phyloP scores from a whole-genome alignment of 2,113 vertebrate genomes.

The Trachemys scripta region DNA sequence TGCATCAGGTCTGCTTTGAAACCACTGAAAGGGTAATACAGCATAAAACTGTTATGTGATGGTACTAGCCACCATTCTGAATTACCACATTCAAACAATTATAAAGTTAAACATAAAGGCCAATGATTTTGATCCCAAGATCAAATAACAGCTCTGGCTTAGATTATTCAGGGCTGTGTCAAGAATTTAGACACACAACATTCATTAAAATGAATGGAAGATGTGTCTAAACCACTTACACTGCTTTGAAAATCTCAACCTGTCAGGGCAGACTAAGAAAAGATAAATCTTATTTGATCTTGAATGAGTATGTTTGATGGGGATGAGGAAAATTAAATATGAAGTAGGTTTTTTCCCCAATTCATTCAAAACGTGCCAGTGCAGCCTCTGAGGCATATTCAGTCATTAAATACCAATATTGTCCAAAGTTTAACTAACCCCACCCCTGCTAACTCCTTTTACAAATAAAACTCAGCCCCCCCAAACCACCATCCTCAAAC shows the following conservation, averaged over 20 bases:
- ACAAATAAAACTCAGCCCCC: not conserved
- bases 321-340: not conserved
- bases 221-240: not conserved
- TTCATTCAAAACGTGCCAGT: not conserved
- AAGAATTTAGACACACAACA: not conserved
- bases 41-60: not conserved
- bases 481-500: not conserved
- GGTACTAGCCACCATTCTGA: not conserved
- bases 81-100: not conserved
- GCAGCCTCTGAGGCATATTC: not conserved
- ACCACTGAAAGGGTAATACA: not conserved
- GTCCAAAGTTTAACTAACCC: not conserved
- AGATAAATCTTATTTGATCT: not conserved
- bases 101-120: not conserved
- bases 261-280: not conserved
- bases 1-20: not conserved
- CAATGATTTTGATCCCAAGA: not conserved
- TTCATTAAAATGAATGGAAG: not conserved
- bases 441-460: not conserved
- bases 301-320: not conserved
- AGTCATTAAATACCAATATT: not conserved
- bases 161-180: not conserved
- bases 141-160: not conserved
- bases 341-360: not conserved
- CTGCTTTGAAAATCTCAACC: not conserved